Evolutionary conservation across 2,888 invertebrate genomes (phyloP).

Genomic region (Hypsopygia costalis): DNA sequence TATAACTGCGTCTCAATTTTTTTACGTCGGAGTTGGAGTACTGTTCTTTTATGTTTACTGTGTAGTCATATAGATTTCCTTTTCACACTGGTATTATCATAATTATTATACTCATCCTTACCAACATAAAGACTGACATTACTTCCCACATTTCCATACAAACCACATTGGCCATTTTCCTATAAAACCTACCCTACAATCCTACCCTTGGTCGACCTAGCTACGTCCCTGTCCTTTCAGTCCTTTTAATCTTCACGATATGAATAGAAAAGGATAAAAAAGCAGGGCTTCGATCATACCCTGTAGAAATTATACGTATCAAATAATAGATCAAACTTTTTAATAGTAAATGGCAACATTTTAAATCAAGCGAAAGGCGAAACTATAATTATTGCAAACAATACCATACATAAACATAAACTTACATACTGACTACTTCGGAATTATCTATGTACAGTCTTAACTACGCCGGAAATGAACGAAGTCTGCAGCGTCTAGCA

Average conservation of each 20-base stretch:
- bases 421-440: slow-evolving; percentile 24
- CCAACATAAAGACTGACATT: slow-evolving; percentile 37
- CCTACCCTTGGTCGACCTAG: slow-evolving; percentile 53
- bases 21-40: no score
- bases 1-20: no score
- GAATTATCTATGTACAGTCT: slow-evolving; percentile 54
- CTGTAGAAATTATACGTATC: slow-evolving; percentile 55
- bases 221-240: slow-evolving; percentile 73
- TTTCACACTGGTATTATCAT: no score
- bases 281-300: slow-evolving; percentile 49
- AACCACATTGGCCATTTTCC: slow-evolving; percentile 55
- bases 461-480: slow-evolving; percentile 60
- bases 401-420: slow-evolving; percentile 10
- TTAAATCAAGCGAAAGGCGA: slow-evolving; percentile 45
- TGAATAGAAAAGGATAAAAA: slow-evolving; percentile 48
- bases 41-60: no score
- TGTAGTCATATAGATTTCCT: no score
- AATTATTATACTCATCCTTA: slow-evolving; percentile 5
- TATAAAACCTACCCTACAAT: slow-evolving; percentile 68
- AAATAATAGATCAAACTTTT: slow-evolving; percentile 27
- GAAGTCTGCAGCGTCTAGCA: slow-evolving; percentile 69
- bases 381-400: slow-evolving; percentile 22
- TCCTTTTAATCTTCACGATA: slow-evolving; percentile 56
- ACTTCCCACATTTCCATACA: slow-evolving; percentile 42
- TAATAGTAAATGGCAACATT: slow-evolving; percentile 53